These are phyloP conservation scores for Notospermus geniculatus DNA, from an alignment of 1,140 invertebrate genomes.

Conservation along the genomic window DNA sequence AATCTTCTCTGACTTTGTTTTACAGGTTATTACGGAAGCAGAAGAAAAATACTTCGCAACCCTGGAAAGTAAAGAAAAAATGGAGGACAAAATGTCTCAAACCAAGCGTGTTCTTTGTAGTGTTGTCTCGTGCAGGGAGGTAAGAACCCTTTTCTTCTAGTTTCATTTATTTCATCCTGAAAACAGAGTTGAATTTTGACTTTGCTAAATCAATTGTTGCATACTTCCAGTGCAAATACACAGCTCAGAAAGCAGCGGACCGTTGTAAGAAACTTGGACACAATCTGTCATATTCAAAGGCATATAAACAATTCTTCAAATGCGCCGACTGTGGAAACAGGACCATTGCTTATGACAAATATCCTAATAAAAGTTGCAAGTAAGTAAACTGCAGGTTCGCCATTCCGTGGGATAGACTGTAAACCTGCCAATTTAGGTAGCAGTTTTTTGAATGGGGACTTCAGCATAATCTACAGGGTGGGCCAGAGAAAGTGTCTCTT, in stretches of 20 bases:
- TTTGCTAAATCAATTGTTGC: slow-evolving; percentile 17
- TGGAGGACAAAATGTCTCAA: slow-evolving; percentile 88
- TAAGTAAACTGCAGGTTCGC: slow-evolving; percentile 31
- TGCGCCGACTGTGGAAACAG: slow-evolving; percentile 83
- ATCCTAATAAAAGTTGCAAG: slow-evolving; percentile 72
- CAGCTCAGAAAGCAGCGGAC: slow-evolving; percentile 78
- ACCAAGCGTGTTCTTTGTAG: slow-evolving; percentile 81
- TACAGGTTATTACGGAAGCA: slow-evolving; percentile 66
- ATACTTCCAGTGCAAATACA: slow-evolving; percentile 75
- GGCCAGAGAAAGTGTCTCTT: too few relatives aligned
- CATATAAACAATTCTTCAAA: slow-evolving; percentile 85
- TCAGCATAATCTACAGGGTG: too few relatives aligned
- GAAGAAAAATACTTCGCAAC: slow-evolving; percentile 85
- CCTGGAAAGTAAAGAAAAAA: slow-evolving; percentile 82
- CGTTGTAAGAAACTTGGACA: slow-evolving; percentile 80
- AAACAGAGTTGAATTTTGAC: not conserved
- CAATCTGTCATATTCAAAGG: slow-evolving; percentile 69
- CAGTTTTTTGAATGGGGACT: too few relatives aligned
- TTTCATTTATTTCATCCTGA: too few relatives aligned
- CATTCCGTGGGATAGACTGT: too few relatives aligned
- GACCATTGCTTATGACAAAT: slow-evolving; percentile 71
- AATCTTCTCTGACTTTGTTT: slow-evolving; percentile 52
- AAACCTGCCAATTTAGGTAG: too few relatives aligned
- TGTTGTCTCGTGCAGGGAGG: slow-evolving; percentile 79
- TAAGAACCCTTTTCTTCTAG: slow-evolving; percentile 27